These are phyloP conservation scores for Andrena marginata DNA, from an alignment of 2,888 invertebrate species.

Conservation along the genomic window DNA sequence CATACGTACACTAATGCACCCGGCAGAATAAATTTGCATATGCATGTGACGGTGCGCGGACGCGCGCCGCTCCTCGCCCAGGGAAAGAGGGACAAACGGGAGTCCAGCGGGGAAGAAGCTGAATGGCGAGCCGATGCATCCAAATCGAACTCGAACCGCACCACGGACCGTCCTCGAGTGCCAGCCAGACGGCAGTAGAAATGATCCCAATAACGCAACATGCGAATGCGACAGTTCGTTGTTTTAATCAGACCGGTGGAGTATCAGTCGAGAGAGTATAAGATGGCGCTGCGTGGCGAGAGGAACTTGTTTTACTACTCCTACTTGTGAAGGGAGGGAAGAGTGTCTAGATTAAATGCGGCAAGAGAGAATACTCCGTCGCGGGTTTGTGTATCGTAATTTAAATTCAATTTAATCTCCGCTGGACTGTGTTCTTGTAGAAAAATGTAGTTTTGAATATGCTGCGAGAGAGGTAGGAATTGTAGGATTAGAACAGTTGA, in stretches of 20 bases:
- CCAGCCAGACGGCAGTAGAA: background rate
- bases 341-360: no score
- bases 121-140: slow-evolving; percentile 49
- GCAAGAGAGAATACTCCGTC: background rate
- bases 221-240: slow-evolving; percentile 15
- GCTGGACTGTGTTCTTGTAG: background rate
- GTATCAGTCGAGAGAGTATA: no score
- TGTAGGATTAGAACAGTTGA: slow-evolving; percentile 69
- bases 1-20: slow-evolving; percentile 78
- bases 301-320: no score
- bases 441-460: background rate
- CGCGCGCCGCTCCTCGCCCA: slow-evolving; percentile 50
- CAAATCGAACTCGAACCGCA: slow-evolving; percentile 54
- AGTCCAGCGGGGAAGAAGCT: slow-evolving; percentile 57
- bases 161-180: slow-evolving; percentile 6
- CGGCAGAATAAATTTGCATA: slow-evolving; percentile 84
- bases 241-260: background rate
- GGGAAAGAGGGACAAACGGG: slow-evolving; percentile 58
- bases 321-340: no score
- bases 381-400: background rate
- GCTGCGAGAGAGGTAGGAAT: slow-evolving; percentile 44
- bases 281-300: no score
- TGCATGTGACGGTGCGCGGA: slow-evolving; percentile 82
- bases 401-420: no score
- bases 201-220: slow-evolving; percentile 21